These are phyloP conservation scores for Hirtodrosophila confusa DNA, from an alignment of 2,888 invertebrate species.

Conservation along the genomic window DNA sequence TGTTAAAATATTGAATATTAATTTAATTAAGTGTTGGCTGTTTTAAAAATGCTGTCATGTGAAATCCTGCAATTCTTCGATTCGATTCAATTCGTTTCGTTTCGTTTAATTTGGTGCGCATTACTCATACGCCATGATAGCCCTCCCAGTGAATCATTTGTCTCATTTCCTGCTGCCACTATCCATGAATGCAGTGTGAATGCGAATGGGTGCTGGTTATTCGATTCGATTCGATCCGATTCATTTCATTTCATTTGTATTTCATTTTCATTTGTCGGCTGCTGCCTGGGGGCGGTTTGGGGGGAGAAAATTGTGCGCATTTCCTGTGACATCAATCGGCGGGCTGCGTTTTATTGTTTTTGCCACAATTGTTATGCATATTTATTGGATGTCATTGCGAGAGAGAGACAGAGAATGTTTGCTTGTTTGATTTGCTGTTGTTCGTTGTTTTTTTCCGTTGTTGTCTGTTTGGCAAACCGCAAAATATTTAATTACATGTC, in stretches of 20 bases:
- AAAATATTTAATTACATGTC: slow-evolving; percentile 75
- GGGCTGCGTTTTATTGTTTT: slow-evolving; percentile 55
- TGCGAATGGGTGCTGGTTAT: slow-evolving; percentile 5
- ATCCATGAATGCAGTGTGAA: slow-evolving; percentile 8
- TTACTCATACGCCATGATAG: slow-evolving; percentile 29
- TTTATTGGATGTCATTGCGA: slow-evolving; percentile 27
- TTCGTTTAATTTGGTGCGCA: slow-evolving; percentile 5
- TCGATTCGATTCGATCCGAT: slow-evolving; percentile 25
- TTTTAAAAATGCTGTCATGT: no score
- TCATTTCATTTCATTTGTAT: slow-evolving; percentile 26
- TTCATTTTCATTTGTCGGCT: neutral
- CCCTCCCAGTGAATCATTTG: slow-evolving; percentile 15
- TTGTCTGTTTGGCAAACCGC: slow-evolving; percentile 51
- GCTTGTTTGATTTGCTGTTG: slow-evolving; percentile 21
- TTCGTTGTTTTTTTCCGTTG: slow-evolving; percentile 10
- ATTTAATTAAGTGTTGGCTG: no score
- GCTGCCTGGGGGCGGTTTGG: neutral
- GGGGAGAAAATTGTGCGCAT: slow-evolving; percentile 50
- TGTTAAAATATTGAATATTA: no score
- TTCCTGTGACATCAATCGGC: slow-evolving; percentile 64
- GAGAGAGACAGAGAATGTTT: slow-evolving; percentile 1
- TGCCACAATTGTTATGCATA: slow-evolving; percentile 49
- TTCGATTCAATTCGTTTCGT: slow-evolving; percentile 5
- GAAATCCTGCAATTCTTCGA: no score
- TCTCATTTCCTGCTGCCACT: slow-evolving; percentile 27